These are phyloP conservation scores for Dufourea novaeangliae DNA, from an alignment of 1,140 invertebrate genomes.

Conservation along the genomic window DNA sequence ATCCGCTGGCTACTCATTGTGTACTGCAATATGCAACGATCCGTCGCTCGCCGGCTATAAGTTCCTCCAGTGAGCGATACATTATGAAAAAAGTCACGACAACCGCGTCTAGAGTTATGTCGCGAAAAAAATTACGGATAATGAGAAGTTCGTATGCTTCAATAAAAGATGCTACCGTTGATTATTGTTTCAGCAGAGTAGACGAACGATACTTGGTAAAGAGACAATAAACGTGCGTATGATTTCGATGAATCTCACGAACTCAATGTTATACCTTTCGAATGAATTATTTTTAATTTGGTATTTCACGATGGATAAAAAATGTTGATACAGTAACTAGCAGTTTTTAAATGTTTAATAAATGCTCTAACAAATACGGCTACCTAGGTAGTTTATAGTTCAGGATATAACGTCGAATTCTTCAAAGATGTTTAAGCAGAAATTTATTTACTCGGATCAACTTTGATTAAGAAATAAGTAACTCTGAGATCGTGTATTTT, in stretches of 20 bases:
- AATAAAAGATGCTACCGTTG: not conserved
- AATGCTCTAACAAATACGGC: no score
- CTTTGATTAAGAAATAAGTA: no score
- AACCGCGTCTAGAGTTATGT: not conserved
- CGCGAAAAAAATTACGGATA: conserved; percentile 28
- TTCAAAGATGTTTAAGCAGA: no score
- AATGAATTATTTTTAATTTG: no score
- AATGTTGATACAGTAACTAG: no score
- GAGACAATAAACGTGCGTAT: not conserved
- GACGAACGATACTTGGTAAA: not conserved
- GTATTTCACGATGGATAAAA: no score
- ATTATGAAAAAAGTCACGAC: not conserved
- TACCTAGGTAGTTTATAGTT: no score
- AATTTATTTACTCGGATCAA: no score
- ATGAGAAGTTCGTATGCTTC: conserved; percentile 15
- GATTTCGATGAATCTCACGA: not conserved
- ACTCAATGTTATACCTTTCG: not conserved
- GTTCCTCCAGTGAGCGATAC: not conserved
- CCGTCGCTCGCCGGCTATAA: conserved; percentile 20
- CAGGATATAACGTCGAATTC: no score
- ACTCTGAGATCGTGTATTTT: no score
- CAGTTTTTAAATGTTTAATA: no score
- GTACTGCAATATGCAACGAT: conserved; percentile 52
- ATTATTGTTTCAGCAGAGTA: not conserved
- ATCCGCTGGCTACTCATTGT: conserved; percentile 37